Conservation (phyloP, 2,113 vertebrate genomes). For the Corythornis vintsioides region DNA sequence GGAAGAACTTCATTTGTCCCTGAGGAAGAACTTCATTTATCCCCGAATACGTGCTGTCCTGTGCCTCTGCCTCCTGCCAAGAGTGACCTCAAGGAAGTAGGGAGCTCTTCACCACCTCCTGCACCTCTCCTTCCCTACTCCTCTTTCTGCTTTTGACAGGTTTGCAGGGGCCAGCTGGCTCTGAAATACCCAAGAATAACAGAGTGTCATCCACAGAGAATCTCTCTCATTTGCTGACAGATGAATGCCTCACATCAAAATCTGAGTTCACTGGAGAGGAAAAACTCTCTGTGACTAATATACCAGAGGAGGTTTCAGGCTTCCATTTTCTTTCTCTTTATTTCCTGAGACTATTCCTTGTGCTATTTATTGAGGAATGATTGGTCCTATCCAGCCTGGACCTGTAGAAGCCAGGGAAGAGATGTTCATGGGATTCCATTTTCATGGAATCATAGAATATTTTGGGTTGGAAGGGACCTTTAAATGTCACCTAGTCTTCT, state of each 20-base stretch:
- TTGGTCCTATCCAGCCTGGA: neutral
- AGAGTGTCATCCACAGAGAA: neutral
- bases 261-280: neutral
- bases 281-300: neutral
- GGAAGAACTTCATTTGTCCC: constrained; percentile 10
- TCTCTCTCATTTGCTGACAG: neutral
- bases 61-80: neutral
- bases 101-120: neutral
- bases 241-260: neutral
- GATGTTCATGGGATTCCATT: neutral
- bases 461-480: too few relatives aligned
- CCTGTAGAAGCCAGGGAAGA: neutral
- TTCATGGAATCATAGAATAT: neutral
- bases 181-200: neutral
- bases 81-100: neutral
- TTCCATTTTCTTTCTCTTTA: neutral
- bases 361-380: neutral
- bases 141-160: neutral
- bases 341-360: neutral
- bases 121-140: neutral
- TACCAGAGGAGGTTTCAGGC: neutral
- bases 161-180: neutral
- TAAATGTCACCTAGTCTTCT: neutral
- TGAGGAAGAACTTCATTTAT: constrained; percentile 15
- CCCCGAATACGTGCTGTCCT: rapidly evolving